Percentiles rank a stretch among this genome's conserved stretches.
phyloP scores from a whole-genome alignment of 2,888 invertebrate genomes.

The Apantesis nais region DNA sequence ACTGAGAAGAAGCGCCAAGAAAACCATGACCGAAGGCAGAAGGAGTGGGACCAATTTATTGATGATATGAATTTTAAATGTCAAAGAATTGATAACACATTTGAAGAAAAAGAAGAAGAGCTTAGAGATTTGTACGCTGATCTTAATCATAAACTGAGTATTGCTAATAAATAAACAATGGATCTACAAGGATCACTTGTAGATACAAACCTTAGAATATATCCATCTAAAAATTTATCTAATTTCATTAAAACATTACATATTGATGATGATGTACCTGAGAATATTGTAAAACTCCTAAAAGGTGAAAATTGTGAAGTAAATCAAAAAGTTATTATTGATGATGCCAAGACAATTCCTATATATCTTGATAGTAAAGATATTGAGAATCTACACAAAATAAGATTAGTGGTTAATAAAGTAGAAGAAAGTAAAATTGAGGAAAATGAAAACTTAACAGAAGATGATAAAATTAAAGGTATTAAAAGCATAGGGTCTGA shows the following conservation, averaged over 20 bases:
- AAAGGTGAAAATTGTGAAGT: conserved; percentile 48
- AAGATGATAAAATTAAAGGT: conserved; percentile 19
- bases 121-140: conserved; percentile 90
- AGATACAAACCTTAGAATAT: conserved; percentile 87
- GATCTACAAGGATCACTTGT: conserved; percentile 86
- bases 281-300: conserved; percentile 75
- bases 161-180: conserved; percentile 78
- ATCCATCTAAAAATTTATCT: conserved; percentile 86
- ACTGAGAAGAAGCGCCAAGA: conserved; percentile 59
- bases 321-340: conserved; percentile 36
- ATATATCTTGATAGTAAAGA: conserved; percentile 60
- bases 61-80: conserved; percentile 92
- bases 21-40: conserved; percentile 69
- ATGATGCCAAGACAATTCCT: conserved; percentile 43
- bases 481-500: conserved; percentile 5
- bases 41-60: conserved; percentile 91
- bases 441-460: conserved; percentile 20
- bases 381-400: conserved; percentile 61
- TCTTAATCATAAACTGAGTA: conserved; percentile 90
- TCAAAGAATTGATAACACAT: conserved; percentile 90
- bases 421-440: conserved; percentile 24
- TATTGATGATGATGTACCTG: conserved; percentile 78
- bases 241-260: conserved; percentile 83
- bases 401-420: conserved; percentile 49
- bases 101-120: conserved; percentile 92